Base-by-base conservation (phyloP, 2,888 invertebrate species). In the Chromoteleia sp. region DNA sequence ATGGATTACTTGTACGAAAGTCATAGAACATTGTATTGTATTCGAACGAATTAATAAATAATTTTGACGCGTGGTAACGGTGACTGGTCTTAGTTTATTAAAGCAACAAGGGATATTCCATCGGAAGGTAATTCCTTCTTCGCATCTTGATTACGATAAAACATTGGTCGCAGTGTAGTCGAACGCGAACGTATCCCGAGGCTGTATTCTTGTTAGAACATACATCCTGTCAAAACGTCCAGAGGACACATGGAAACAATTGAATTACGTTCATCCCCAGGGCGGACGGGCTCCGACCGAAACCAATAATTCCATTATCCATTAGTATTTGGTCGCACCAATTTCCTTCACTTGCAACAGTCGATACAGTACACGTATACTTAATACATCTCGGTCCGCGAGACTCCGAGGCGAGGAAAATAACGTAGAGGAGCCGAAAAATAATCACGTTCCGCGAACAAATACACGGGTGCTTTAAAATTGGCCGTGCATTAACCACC, bases 271-370 rank as follows among this genome's bases (percentile, higher is more conserved):
- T 89, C 88, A 91, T 91, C 91, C 91, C 91, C 88, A 88, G 90
- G 91, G 91, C 88, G 85, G 83, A 52, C 29, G 39, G 17, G 85
- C 85, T 87, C 86, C 87, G 84, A 84, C 86, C 88, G 86, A 91
- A 91, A 90, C 91, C 91, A 90, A 91, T 91, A 91, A 91, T 91
- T 91, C 89, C 87, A 91, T 91, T 91, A 91, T 88, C 91, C 91
- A 91, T 91, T 91, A 91, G 91, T 91, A 91, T 90, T 89, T 90
- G 88, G 89, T 90, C 89, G 88, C 89, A 84, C 88, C 90, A 91
- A 91, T 91, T 90, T 90, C 90, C 90, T 89, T 84, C 85, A 63
- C 70, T 52, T 58, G 61, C 58, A 54, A 61, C 76, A n/a, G n/a
- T n/a, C n/a, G 50, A 68, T 50, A 50, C 41, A 21, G 14, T 41